These are phyloP conservation scores for Cichlasoma orientale DNA, from an alignment of 2,797 vertebrate species.

Conservation along the genomic window DNA sequence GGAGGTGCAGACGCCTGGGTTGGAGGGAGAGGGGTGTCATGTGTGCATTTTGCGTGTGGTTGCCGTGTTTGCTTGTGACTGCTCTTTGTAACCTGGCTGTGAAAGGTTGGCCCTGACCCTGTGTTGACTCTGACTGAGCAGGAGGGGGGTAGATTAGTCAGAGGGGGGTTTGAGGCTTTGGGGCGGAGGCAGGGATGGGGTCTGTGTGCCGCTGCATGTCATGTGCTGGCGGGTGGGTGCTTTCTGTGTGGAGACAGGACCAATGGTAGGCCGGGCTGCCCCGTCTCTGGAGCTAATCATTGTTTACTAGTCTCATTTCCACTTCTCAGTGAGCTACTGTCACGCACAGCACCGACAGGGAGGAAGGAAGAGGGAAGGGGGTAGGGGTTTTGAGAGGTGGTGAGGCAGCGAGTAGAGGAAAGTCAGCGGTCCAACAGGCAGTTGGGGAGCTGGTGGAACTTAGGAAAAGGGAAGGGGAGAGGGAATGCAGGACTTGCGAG, in stretches of 20 bases:
- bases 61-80: slow-evolving; percentile 85
- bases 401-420: slow-evolving; percentile 34
- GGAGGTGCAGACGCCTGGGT: slow-evolving; percentile 3
- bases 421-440: slow-evolving; percentile 71
- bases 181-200: slow-evolving; percentile 26
- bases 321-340: slow-evolving; percentile 88
- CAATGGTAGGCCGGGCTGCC: slow-evolving; percentile 73
- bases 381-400: slow-evolving; percentile 18
- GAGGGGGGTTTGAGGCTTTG: neutral
- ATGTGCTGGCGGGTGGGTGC: slow-evolving; percentile 67
- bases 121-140: slow-evolving; percentile 73
- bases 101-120: slow-evolving; percentile 83
- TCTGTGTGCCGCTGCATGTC: slow-evolving; percentile 65
- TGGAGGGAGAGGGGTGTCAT: slow-evolving; percentile 33
- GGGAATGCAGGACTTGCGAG: slow-evolving; percentile 14
- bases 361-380: slow-evolving; percentile 61
- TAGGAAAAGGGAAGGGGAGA: slow-evolving; percentile 44
- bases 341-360: slow-evolving; percentile 81
- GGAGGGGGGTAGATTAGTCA: neutral
- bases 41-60: slow-evolving; percentile 81
- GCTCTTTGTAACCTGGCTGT: slow-evolving; percentile 83
- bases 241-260: slow-evolving; percentile 69
- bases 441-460: slow-evolving; percentile 66
- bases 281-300: slow-evolving; percentile 86
- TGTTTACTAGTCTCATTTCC: slow-evolving; percentile 89